Evolutionary conservation across 1,140 invertebrate genomes (phyloP).

Genomic region (Drosophila ironensis): DNA sequence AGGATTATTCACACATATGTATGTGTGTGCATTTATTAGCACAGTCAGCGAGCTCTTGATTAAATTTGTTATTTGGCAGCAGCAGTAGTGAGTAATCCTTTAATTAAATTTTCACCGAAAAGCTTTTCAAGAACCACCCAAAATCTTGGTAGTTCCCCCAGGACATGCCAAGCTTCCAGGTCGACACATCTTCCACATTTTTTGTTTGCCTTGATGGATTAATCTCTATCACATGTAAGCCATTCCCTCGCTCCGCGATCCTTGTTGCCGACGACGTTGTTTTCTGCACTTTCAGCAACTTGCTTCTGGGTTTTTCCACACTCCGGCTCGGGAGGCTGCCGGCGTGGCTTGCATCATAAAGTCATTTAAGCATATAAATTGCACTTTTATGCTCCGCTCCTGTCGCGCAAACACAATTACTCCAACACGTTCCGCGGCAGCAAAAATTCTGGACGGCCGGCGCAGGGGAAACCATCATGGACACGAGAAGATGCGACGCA

Average conservation of each 20-base stretch:
- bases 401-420: slow-evolving; percentile 68
- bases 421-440: slow-evolving; percentile 35
- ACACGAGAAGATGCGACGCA: too few species aligned
- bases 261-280: slow-evolving; percentile 18
- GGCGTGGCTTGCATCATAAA: slow-evolving; percentile 69
- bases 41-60: slow-evolving; percentile 22
- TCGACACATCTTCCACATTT: slow-evolving; percentile 10
- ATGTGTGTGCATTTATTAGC: slow-evolving; percentile 6
- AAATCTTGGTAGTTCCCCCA: slow-evolving; percentile 8
- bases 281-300: slow-evolving; percentile 25
- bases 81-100: slow-evolving; percentile 19
- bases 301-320: slow-evolving; percentile 14
- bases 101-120: slow-evolving; percentile 41
- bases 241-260: slow-evolving; percentile 33
- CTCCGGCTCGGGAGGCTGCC: slow-evolving; percentile 4
- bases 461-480: too few species aligned
- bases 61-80: slow-evolving; percentile 25
- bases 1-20: background rate
- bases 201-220: slow-evolving; percentile 60
- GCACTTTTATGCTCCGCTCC: slow-evolving; percentile 66
- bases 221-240: slow-evolving; percentile 64
- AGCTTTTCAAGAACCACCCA: too few species aligned
- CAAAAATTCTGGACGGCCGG: background rate
- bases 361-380: slow-evolving; percentile 80
- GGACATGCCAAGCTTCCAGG: slow-evolving; percentile 7